phyloP scores from a whole-genome alignment of 2,888 invertebrate genomes.

The Trachelus troglodyta region DNA sequence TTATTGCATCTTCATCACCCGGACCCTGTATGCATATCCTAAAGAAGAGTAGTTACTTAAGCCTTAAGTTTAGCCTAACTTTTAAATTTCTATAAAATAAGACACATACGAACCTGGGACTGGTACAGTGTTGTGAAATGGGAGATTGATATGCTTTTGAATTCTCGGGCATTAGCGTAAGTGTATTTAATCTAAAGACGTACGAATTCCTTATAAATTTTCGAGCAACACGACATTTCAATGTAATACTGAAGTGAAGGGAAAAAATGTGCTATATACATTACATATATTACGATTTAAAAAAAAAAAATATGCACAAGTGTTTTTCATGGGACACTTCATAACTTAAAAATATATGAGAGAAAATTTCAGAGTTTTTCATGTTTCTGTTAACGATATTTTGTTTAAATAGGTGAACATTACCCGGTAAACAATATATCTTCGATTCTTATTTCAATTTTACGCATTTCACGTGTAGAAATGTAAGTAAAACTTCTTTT shows the following conservation, averaged over 20 bases:
- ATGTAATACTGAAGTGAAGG: background rate
- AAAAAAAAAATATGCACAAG: background rate
- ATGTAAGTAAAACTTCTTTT: too few relatives aligned
- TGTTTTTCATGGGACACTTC: background rate
- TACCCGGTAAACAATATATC: too few relatives aligned
- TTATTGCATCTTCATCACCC: constrained; percentile 24
- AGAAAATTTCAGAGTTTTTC: background rate
- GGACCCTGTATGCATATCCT: background rate
- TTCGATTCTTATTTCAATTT: too few relatives aligned
- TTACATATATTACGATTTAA: background rate
- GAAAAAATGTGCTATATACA: background rate
- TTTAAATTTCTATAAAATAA: background rate
- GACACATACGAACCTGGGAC: background rate
- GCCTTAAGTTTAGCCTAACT: background rate
- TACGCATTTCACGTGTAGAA: too few relatives aligned
- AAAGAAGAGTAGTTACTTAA: background rate
- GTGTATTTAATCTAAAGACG: background rate
- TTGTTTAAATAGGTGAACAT: too few relatives aligned
- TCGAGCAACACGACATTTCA: background rate
- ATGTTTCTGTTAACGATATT: background rate
- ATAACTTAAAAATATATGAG: background rate
- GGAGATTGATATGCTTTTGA: background rate
- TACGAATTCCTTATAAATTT: background rate
- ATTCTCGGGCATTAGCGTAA: background rate
- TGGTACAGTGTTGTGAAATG: background rate